phyloP scores from a whole-genome alignment of 2,888 invertebrate genomes.

The Malacosoma neustria region DNA sequence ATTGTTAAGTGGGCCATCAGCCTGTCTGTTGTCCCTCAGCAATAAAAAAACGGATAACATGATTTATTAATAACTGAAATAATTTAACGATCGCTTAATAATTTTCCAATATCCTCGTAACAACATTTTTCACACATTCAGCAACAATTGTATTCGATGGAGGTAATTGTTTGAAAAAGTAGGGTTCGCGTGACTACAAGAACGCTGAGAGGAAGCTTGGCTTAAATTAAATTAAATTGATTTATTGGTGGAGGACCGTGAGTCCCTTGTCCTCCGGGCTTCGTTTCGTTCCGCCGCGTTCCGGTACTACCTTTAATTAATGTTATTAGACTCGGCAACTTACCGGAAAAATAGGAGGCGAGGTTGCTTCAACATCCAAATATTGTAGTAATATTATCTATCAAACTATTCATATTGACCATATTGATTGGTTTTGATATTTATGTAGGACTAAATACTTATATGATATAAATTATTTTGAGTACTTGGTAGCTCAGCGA shows the following conservation, averaged over 20 bases:
- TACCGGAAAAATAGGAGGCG: slow-evolving; percentile 39
- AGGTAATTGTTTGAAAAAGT: slow-evolving; percentile 7
- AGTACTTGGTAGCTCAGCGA: background rate
- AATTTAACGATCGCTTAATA: too few relatives aligned
- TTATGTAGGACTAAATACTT: too few relatives aligned
- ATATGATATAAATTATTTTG: background rate
- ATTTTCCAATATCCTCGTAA: background rate
- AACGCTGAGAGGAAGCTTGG: slow-evolving; percentile 50
- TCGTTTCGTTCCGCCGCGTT: slow-evolving; percentile 40
- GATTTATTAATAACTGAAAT: too few relatives aligned
- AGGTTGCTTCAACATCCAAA: background rate
- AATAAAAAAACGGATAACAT: too few relatives aligned
- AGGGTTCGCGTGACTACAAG: slow-evolving; percentile 51
- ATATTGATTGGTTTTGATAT: background rate
- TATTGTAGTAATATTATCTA: background rate
- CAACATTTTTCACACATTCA: background rate
- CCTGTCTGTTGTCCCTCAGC: too few relatives aligned
- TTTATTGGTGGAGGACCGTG: slow-evolving; percentile 62
- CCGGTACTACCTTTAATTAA: slow-evolving; percentile 55
- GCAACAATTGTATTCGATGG: background rate
- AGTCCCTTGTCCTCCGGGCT: slow-evolving; percentile 30
- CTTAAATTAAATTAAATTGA: slow-evolving; percentile 72
- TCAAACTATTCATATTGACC: background rate
- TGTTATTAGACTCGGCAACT: slow-evolving; percentile 61
- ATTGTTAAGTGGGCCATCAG: too few relatives aligned